Percentiles rank a stretch among this genome's conserved stretches.
Conservation (phyloP, 2,888 invertebrate species). For the Coelopa pilipes region DNA sequence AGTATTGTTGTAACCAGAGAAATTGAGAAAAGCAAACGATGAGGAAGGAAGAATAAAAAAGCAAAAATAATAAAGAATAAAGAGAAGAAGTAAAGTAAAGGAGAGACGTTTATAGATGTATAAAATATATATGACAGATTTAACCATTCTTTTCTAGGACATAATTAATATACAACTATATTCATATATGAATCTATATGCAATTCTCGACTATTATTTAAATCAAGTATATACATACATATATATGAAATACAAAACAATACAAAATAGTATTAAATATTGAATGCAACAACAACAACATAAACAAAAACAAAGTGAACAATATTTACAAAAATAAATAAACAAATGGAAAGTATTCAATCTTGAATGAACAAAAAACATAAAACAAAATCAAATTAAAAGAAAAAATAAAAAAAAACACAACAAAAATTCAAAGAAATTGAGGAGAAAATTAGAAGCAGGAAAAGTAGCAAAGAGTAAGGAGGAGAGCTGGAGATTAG, state of each 20-base stretch:
- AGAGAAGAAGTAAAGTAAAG: conserved; percentile 1
- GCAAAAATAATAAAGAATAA: conserved; percentile 3
- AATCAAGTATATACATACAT: conserved; percentile 10
- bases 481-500: not conserved
- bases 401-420: not conserved
- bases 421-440: not conserved
- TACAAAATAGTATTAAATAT: conserved; percentile 18
- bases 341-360: not conserved
- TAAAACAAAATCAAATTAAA: conserved; percentile 17
- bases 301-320: not conserved
- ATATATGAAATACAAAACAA: conserved; percentile 10
- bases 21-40: not conserved
- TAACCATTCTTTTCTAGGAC: not conserved
- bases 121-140: conserved; percentile 20
- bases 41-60: not conserved
- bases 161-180: not conserved
- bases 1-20: not conserved
- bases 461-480: not conserved
- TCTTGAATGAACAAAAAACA: not conserved
- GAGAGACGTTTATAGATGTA: conserved; percentile 21
- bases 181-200: conserved; percentile 16
- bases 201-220: conserved; percentile 31
- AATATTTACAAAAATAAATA: conserved; percentile 19
- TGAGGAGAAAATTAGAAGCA: not conserved
- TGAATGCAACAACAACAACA: not conserved